phyloP scores from a whole-genome alignment of 2,113 vertebrate genomes.

The Sardina pilchardus region DNA sequence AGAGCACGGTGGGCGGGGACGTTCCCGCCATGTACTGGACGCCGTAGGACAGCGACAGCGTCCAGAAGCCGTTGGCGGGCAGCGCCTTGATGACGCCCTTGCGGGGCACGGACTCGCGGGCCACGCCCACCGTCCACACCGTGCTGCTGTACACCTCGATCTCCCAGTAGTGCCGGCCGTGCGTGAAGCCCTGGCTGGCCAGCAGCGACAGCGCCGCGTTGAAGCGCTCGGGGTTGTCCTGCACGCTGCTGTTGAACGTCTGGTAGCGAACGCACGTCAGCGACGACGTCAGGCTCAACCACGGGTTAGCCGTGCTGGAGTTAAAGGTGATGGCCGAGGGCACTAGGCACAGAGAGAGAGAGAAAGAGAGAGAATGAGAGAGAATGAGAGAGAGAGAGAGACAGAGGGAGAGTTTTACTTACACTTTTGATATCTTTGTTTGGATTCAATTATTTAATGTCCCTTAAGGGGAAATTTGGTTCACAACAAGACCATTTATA shows the following conservation, averaged over 20 bases:
- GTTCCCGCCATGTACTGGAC: conserved; percentile 79
- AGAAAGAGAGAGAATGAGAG: neutral
- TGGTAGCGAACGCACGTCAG: conserved; percentile 77
- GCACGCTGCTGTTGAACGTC: conserved; percentile 70
- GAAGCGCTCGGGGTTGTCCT: conserved; percentile 76
- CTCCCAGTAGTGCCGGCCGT: conserved; percentile 80
- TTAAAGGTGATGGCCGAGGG: conserved; percentile 76
- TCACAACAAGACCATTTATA: too few species aligned
- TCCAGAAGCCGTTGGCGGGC: conserved; percentile 78
- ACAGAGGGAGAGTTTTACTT: too few species aligned
- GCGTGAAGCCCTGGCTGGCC: conserved; percentile 74
- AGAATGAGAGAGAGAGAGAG: neutral
- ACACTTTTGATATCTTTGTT: too few species aligned
- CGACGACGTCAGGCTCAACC: conserved; percentile 75
- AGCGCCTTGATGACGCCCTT: conserved; percentile 79
- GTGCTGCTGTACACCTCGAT: conserved; percentile 79
- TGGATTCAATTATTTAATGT: too few species aligned
- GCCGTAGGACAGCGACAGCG: conserved; percentile 77
- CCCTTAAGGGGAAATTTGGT: too few species aligned
- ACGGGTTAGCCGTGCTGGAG: conserved; percentile 77
- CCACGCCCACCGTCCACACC: conserved; percentile 77
- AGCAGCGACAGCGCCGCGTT: conserved; percentile 76
- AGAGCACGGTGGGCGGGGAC: conserved; percentile 71
- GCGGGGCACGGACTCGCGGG: conserved; percentile 71
- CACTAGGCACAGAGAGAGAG: conserved; percentile 47